Base-by-base conservation (phyloP, 2,797 vertebrate species). In the Myotis myotis region DNA sequence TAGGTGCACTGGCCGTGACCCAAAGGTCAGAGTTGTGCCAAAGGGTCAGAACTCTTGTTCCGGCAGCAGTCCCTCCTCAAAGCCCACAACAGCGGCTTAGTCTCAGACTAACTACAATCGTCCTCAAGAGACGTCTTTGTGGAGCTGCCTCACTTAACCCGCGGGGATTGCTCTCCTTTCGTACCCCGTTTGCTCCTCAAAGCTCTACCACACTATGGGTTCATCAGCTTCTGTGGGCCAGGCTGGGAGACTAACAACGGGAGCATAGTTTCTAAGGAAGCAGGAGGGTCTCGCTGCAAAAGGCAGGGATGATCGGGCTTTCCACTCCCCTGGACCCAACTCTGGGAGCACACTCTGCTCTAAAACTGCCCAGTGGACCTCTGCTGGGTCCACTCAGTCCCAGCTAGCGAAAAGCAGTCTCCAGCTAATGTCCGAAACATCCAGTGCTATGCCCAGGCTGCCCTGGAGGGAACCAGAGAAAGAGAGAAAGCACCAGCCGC, bases 391-490 rank as follows among this genome's bases (percentile, higher is more conserved):
- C 25, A 8, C 16, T 36, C 1, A 3, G 44, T 47, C 9, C 44
- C 74, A 38, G 44, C 6, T 5, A 79, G 12, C 20, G 38, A 33
- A 23, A 19, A 16, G 8, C 33, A 17, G 8, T 85, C 53, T 53
- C 33, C 12, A 5, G 25, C 22, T 11, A 3, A 71, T 1, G 2
- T 2, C 2, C 3, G n/a, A 17, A 7, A 25, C 5, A 17, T 8
- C 28, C 15, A 17, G 30, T 0, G 12, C 12, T 3, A 17, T 6
- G 12, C 1, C 33, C 20, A 25, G 1, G 3, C 25, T 3, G 47
- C n/a, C n/a, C 30, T 6, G 10, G 23, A 1, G 66, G 36, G 11
- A 41, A 20, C 36, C 49, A 28, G 57, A 15, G 57, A 8, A 25
- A 49, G 20, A 41, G 60, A 16, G 20, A 66, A 5, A 10, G 62